Percentiles rank a stretch among this genome's conserved stretches.
Conservation (phyloP, 2,113 vertebrate genomes). For the Beaufortia kweichowensis region DNA sequence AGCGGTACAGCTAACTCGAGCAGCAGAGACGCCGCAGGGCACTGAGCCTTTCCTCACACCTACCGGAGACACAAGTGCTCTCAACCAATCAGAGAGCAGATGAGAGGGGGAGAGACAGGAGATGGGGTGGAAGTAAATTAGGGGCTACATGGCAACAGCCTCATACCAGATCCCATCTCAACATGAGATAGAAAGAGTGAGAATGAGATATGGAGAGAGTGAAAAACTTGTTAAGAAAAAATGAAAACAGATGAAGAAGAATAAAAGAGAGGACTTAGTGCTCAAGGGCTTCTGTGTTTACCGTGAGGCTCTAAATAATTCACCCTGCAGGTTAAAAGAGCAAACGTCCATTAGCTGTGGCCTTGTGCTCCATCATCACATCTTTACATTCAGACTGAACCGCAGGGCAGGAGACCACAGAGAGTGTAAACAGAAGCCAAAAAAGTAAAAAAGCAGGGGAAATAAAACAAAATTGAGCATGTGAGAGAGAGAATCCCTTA, state of each 20-base stretch:
- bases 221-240: not conserved
- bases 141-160: constrained; percentile 42
- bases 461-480: not conserved
- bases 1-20: constrained; percentile 20
- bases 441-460: not conserved
- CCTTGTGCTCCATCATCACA: not conserved
- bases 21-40: constrained; percentile 47
- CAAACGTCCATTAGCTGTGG: constrained; percentile 22
- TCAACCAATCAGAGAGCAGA: constrained; percentile 45
- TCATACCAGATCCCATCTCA: constrained; percentile 49
- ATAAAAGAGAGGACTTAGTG: not conserved
- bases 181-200: constrained; percentile 37
- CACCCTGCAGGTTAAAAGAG: constrained; percentile 44
- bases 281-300: not conserved
- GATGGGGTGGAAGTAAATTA: constrained; percentile 11
- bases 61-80: constrained; percentile 16
- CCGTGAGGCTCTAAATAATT: constrained; percentile 40
- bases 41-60: constrained; percentile 36
- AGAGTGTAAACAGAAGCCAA: constrained; percentile 4
- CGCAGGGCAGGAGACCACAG: not conserved
- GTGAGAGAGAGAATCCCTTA: constrained; percentile 29
- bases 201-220: constrained; percentile 7
- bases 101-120: constrained; percentile 14
- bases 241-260: not conserved
- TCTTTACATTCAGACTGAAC: not conserved